These are phyloP conservation scores for Varecia variegata DNA, from an alignment of 2,797 vertebrate species.

Conservation along the genomic window DNA sequence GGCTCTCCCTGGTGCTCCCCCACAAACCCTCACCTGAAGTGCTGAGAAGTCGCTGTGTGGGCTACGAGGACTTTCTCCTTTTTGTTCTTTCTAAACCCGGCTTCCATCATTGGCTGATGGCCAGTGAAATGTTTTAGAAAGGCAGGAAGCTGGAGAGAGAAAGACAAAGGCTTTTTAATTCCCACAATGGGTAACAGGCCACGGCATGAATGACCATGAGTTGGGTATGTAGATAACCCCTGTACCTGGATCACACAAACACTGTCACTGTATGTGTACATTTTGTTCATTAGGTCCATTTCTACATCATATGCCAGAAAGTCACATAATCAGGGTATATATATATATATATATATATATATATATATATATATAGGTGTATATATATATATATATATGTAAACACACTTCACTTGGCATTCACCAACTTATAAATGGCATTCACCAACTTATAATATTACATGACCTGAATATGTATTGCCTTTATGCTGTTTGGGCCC, in stretches of 20 bases:
- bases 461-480: background rate
- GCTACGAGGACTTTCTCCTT: background rate
- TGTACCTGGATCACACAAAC: rapidly evolving
- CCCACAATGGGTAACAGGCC: background rate
- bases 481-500: conserved; percentile 8
- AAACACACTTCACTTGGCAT: background rate
- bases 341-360: background rate
- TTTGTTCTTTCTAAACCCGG: background rate
- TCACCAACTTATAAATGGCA: background rate
- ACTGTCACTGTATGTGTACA: rapidly evolving
- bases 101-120: background rate
- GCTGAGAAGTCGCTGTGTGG: rapidly evolving
- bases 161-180: background rate
- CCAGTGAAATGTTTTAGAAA: background rate
- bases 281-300: background rate
- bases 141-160: background rate
- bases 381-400: background rate
- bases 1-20: background rate
- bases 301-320: background rate
- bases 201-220: rapidly evolving
- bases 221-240: rapidly evolving
- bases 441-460: background rate
- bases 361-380: too few species aligned
- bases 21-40: background rate
- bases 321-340: background rate